These are phyloP conservation scores for Chaetodon auriga DNA, from an alignment of 2,113 vertebrate genomes.

Conservation along the genomic window DNA sequence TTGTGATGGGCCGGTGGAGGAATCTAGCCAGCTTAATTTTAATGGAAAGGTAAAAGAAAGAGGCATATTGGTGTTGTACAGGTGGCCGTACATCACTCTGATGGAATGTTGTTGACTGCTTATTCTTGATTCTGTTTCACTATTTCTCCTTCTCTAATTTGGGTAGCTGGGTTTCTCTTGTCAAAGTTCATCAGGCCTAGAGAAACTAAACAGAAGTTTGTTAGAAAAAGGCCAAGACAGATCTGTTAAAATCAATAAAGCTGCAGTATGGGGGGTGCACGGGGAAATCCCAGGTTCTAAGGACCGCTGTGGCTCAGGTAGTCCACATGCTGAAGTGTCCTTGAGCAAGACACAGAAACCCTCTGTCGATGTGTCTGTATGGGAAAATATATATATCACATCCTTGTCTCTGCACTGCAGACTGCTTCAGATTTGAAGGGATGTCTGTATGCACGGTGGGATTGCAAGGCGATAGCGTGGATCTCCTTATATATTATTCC, in stretches of 20 bases:
- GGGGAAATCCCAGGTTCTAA: neutral
- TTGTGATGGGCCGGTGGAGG: conserved; percentile 33
- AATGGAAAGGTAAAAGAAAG: conserved; percentile 43
- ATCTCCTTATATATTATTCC: neutral
- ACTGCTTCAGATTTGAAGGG: neutral
- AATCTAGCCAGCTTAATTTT: conserved; percentile 42
- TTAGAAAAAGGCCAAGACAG: neutral
- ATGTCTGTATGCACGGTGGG: neutral
- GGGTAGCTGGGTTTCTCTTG: neutral
- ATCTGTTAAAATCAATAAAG: neutral
- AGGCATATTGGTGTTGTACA: neutral
- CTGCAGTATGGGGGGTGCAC: neutral
- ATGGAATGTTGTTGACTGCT: neutral
- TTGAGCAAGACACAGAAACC: neutral
- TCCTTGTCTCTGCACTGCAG: neutral
- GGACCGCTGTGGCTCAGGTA: neutral
- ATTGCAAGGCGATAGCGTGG: neutral
- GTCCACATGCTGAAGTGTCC: too few species aligned
- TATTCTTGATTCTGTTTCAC: neutral
- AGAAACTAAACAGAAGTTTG: neutral
- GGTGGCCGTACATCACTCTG: neutral
- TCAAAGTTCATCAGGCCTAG: neutral
- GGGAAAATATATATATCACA: neutral
- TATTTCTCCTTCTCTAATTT: neutral
- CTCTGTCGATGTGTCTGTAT: neutral